Conservation (phyloP, 2,888 invertebrate genomes). For the Desoria tigrina region DNA sequence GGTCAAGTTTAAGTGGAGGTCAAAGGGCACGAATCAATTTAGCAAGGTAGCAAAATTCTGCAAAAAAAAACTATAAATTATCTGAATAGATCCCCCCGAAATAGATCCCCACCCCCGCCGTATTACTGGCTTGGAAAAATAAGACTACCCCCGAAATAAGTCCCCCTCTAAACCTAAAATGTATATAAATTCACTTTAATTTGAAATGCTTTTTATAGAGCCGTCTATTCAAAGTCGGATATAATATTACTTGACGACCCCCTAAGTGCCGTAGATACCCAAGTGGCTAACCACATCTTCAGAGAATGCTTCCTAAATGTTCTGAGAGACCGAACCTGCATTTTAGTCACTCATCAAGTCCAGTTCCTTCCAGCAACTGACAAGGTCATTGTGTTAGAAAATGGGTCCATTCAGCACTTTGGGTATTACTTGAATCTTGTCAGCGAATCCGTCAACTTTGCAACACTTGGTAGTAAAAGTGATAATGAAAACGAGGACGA, state of each 20-base stretch:
- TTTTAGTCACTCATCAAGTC: constrained; percentile 51
- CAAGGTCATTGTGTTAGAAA: constrained; percentile 42
- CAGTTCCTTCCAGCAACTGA: constrained; percentile 46
- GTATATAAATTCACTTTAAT: no score
- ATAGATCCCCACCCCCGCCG: no score
- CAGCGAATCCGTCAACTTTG: constrained; percentile 75
- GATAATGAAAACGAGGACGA: no score
- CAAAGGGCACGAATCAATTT: constrained; percentile 62
- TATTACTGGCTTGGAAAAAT: no score
- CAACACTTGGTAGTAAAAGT: constrained; percentile 57
- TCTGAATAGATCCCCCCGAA: neutral
- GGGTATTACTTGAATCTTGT: constrained; percentile 65
- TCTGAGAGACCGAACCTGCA: constrained; percentile 37
- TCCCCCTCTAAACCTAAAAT: neutral
- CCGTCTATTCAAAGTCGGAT: constrained; percentile 48
- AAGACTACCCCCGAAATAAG: no score
- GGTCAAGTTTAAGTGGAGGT: constrained; percentile 60
- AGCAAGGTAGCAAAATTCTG: constrained; percentile 55
- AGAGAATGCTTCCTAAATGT: constrained; percentile 47
- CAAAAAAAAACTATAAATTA: neutral
- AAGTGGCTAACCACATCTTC: constrained; percentile 48
- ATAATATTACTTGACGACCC: constrained; percentile 44
- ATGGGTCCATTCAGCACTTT: constrained; percentile 36
- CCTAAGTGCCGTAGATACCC: constrained; percentile 45
- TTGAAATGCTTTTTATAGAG: constrained; percentile 23